phyloP scores from a whole-genome alignment of 1,140 invertebrate genomes.

The Bombus turneri region DNA sequence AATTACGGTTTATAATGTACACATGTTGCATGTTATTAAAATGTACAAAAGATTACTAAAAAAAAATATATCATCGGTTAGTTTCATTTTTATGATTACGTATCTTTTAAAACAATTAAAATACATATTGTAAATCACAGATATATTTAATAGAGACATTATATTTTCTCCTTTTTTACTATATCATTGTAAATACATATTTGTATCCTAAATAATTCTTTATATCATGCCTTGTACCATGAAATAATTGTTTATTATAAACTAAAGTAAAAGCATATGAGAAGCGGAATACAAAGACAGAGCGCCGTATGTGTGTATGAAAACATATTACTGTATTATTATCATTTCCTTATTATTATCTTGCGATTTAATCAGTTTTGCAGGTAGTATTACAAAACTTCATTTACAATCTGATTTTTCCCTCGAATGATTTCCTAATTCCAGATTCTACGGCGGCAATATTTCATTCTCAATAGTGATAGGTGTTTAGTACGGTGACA shows the following conservation, averaged over 20 bases:
- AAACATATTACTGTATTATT: neutral
- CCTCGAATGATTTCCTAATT: constrained; percentile 38
- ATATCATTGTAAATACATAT: neutral
- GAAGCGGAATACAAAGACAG: neutral
- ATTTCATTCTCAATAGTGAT: constrained; percentile 60
- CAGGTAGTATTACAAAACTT: neutral
- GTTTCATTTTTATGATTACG: neutral
- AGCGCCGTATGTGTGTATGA: too few species aligned
- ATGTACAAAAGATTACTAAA: neutral
- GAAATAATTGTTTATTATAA: neutral
- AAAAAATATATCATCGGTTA: neutral
- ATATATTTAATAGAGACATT: neutral
- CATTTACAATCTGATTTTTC: constrained; percentile 14
- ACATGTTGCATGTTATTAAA: too few species aligned
- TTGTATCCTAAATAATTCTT: neutral
- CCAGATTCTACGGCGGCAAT: constrained; percentile 45
- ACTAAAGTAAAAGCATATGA: neutral
- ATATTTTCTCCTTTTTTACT: too few species aligned
- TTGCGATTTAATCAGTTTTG: neutral
- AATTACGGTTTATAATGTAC: too few species aligned
- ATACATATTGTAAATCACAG: neutral
- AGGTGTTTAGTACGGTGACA: constrained; percentile 52
- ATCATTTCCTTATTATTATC: constrained; percentile 1
- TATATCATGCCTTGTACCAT: neutral
- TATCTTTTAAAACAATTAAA: neutral